Conservation (phyloP, 2,888 invertebrate genomes). For the Drosophila ochracea region DNA sequence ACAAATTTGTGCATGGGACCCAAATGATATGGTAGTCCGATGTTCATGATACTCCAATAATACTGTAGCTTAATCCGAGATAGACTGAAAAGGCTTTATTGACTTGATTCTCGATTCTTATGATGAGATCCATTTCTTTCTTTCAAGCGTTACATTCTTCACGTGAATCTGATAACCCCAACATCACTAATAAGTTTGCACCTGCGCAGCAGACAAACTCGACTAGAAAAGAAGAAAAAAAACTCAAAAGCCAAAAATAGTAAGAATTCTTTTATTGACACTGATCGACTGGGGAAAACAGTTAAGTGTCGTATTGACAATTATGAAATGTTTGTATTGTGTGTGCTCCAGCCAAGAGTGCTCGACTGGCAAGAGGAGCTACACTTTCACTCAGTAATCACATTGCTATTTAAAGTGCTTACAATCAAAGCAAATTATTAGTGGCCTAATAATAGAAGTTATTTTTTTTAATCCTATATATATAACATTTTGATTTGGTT, state of each 20-base stretch:
- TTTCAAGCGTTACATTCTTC: neutral
- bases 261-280: neutral
- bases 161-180: neutral
- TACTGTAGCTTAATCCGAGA: neutral
- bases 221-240: constrained; percentile 37
- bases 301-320: neutral
- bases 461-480: neutral
- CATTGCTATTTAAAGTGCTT: neutral
- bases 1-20: neutral
- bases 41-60: neutral
- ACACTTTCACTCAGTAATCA: neutral
- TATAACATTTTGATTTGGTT: neutral
- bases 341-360: neutral
- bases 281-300: neutral
- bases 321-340: neutral
- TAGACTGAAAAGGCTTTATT: neutral
- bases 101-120: neutral
- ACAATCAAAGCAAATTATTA: neutral
- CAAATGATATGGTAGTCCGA: too few relatives aligned
- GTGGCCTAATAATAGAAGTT: neutral
- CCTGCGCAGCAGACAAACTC: constrained; percentile 73
- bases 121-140: neutral
- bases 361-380: neutral
- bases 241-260: constrained; percentile 8
- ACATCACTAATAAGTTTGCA: constrained; percentile 21